Evolutionary conservation across 2,113 vertebrate genomes (phyloP).

Genomic region (Nesogale talazaci): DNA sequence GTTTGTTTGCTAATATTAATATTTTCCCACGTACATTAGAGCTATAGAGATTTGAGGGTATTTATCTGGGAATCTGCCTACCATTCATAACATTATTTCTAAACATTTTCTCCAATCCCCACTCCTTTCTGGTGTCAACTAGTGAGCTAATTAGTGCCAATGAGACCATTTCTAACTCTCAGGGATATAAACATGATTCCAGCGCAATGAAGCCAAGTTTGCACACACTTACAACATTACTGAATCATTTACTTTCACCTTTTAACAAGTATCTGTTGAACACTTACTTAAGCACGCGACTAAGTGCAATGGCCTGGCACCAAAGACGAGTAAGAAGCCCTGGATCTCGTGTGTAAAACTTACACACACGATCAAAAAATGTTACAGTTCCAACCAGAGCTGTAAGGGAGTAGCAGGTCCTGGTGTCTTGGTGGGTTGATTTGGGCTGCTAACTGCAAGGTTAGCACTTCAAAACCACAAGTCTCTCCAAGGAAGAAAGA

Average conservation of each 20-base stretch:
- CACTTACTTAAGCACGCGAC: neutral
- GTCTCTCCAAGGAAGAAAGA: too few relatives aligned
- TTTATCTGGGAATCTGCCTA: neutral
- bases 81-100: neutral
- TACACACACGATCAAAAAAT: constrained; percentile 5
- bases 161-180: constrained; percentile 13
- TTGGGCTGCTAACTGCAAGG: too few relatives aligned
- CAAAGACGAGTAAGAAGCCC: neutral
- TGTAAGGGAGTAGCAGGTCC: too few relatives aligned
- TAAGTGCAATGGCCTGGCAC: neutral
- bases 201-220: neutral
- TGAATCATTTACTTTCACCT: constrained; percentile 6
- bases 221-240: neutral
- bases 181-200: too few relatives aligned
- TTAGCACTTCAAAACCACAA: too few relatives aligned
- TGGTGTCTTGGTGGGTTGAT: too few relatives aligned
- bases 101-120: constrained; percentile 26
- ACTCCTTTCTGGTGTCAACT: neutral
- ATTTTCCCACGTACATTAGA: neutral
- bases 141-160: neutral
- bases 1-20: neutral
- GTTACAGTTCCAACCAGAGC: neutral
- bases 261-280: constrained; percentile 24
- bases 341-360: constrained; percentile 25
- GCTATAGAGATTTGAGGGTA: neutral